phyloP scores from a whole-genome alignment of 2,113 vertebrate species.

The Neodon shergylaensis region DNA sequence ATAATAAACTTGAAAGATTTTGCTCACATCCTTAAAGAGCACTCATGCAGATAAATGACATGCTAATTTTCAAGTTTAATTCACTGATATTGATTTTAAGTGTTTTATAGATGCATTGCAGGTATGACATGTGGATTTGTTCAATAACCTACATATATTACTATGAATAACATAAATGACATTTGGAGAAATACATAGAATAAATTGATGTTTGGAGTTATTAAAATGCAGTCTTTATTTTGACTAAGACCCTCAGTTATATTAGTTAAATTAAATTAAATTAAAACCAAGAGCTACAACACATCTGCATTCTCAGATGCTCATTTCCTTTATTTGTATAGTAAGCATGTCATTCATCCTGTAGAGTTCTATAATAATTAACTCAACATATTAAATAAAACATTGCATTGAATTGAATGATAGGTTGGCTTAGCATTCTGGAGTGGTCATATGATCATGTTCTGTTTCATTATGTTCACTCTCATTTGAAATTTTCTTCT shows the following conservation, averaged over 20 bases:
- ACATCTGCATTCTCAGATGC: constrained; percentile 6
- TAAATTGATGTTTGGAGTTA: neutral
- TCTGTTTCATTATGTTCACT: neutral
- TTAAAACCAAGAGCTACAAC: neutral
- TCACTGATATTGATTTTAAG: constrained; percentile 69
- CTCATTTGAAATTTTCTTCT: neutral
- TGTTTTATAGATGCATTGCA: constrained; percentile 3
- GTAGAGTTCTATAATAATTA: neutral
- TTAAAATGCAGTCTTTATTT: neutral
- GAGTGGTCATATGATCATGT: constrained; percentile 4
- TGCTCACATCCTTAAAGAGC: constrained; percentile 43
- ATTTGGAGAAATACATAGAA: neutral
- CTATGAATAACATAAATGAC: constrained; percentile 9
- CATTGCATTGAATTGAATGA: neutral
- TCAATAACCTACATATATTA: neutral
- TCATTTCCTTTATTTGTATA: neutral
- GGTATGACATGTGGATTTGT: constrained; percentile 32
- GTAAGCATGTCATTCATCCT: neutral
- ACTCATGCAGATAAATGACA: neutral
- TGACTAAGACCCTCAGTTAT: neutral
- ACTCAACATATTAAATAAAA: neutral
- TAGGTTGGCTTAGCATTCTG: neutral
- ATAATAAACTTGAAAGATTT: neutral
- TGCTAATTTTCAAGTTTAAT: neutral
- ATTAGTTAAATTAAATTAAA: neutral